Base-by-base conservation (phyloP, 2,888 invertebrate genomes). In the Idaea biselata region DNA sequence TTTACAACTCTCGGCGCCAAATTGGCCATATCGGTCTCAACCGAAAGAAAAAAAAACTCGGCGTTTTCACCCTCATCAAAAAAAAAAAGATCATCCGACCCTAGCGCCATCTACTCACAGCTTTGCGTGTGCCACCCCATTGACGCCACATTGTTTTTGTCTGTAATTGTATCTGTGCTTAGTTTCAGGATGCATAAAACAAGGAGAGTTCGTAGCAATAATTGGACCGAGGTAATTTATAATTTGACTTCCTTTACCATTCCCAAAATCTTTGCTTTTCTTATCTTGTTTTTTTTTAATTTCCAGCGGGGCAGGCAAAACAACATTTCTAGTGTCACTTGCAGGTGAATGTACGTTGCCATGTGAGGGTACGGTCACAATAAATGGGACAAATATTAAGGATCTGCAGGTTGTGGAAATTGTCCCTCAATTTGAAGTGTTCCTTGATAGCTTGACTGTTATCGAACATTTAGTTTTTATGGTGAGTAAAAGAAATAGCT, bases 401-500 rank as follows among this genome's bases (percentile, higher is more conserved):
- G 78, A 77, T 0, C 67, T 80, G 55, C 74, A 76, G 25, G 62
- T 94, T 1, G 80, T 86, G 5, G 92, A 91, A 65, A 81, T 95
- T 58, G 93, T 96, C 1, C 95, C 95, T 6, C 96, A 96, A 75
- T 93, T 94, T 63, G 95, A 96, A 74, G 88, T 94, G 18, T 94
- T 95, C 71, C 93, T 95, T 72, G 93, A 94, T 5, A 90, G 89
- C 0, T 83, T 96, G 55, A 95, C 93, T 16, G 95, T 95, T n/a
- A 84, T 86, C 71, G 96, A 96, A 78, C 95, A 95, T 79, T 91
- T 96, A 68, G 80, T 93, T 61, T 95, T 96, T 81, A 94, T 94
- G 94, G 96, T 95, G 65, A 81, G 86, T 78, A 62, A 57, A 18
- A 57, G 5, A 25, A 3, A 25, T 25, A 44, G 4, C 32, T 32